These are phyloP conservation scores for Danio tinwini DNA, from an alignment of 2,797 vertebrate species.

Conservation along the genomic window DNA sequence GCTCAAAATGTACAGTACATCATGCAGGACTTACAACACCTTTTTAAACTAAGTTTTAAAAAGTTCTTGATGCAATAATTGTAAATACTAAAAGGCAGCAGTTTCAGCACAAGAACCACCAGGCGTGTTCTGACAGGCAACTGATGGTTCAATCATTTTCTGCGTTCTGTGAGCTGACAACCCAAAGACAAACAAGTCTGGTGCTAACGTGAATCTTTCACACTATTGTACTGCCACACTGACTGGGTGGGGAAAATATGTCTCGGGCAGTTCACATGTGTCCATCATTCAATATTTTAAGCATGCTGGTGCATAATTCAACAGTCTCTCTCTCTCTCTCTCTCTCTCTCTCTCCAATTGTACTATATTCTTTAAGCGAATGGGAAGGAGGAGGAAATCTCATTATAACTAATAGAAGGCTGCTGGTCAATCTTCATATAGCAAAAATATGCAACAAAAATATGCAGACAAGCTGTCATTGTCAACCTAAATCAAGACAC, in stretches of 20 bases:
- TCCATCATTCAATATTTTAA: conserved; percentile 50
- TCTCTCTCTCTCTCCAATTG: conserved; percentile 9
- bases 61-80: conserved; percentile 26
- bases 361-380: conserved; percentile 14
- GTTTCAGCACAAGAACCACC: conserved; percentile 49
- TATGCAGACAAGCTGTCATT: conserved; percentile 17
- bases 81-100: conserved; percentile 41
- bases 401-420: conserved; percentile 12
- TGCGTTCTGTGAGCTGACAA: conserved; percentile 54
- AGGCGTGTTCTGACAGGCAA: conserved; percentile 59
- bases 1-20: neutral
- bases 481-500: neutral
- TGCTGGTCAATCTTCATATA: neutral
- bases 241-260: conserved; percentile 33
- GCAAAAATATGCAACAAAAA: conserved; percentile 19
- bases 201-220: conserved; percentile 50
- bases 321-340: conserved; percentile 21
- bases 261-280: conserved; percentile 37
- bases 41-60: conserved; percentile 19
- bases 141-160: conserved; percentile 60
- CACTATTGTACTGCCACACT: conserved; percentile 30
- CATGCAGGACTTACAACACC: neutral
- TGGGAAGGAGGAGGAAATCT: neutral
- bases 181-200: conserved; percentile 56
- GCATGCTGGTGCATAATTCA: conserved; percentile 45